Evolutionary conservation across 2,797 vertebrate genomes (phyloP).

Genomic region (Scolopax bukidnonensis): DNA sequence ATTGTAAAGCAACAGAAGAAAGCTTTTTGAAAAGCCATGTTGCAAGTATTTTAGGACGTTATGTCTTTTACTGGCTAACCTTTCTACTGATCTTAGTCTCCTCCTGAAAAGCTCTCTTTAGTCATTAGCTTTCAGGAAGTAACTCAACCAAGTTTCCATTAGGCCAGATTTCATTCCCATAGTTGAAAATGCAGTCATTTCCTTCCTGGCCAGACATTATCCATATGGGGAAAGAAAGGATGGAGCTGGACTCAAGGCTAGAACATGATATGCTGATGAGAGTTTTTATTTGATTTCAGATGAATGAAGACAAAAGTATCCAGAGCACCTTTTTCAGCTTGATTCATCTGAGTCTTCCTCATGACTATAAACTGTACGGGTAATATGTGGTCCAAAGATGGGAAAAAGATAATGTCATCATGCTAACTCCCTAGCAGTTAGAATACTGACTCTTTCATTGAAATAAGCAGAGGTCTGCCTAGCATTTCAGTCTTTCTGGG

Average conservation of each 20-base stretch:
- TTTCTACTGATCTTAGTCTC: neutral
- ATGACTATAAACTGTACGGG: neutral
- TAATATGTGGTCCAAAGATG: neutral
- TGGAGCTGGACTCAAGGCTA: neutral
- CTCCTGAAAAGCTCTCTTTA: neutral
- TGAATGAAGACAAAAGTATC: neutral
- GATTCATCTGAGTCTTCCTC: neutral
- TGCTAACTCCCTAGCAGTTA: neutral
- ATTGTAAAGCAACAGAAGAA: neutral
- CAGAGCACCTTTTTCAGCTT: neutral
- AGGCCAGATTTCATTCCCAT: neutral
- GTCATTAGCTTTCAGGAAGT: neutral
- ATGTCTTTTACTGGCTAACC: neutral
- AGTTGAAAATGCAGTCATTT: constrained; percentile 42
- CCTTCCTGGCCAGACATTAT: constrained; percentile 54
- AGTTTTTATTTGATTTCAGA: constrained; percentile 17
- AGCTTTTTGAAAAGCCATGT: neutral
- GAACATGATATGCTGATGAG: neutral
- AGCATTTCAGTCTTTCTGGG: neutral
- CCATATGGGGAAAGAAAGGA: neutral
- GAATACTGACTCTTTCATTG: neutral
- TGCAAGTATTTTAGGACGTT: neutral
- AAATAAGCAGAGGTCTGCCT: neutral
- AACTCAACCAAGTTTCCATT: constrained; percentile 29
- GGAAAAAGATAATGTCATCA: neutral